A percentile compares a stretch with the other conserved stretches of the same genome.
These are phyloP conservation scores for Pangasius larnaudii DNA, from an alignment of 2,797 vertebrate genomes.

Conservation along the genomic window DNA sequence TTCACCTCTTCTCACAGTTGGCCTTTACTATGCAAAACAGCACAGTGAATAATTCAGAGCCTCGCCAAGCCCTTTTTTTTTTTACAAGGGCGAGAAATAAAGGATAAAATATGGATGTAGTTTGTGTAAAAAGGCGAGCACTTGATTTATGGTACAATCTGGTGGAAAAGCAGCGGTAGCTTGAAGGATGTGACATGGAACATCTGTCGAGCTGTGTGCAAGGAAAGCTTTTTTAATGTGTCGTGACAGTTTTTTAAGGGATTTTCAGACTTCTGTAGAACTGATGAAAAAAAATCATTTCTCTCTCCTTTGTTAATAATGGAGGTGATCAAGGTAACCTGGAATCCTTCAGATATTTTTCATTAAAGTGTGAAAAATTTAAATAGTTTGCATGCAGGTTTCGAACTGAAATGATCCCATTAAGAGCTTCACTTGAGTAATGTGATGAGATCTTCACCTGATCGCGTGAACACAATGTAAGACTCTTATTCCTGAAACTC, in stretches of 20 bases:
- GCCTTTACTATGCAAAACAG: conserved; percentile 64
- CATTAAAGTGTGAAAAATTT: neutral
- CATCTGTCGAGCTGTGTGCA: conserved; percentile 38
- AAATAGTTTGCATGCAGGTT: conserved; percentile 18
- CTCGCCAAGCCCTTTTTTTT: conserved; percentile 48
- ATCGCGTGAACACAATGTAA: neutral
- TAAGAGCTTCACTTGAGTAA: conserved; percentile 13
- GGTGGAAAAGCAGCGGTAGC: conserved; percentile 30
- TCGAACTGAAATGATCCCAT: neutral
- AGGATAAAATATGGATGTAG: conserved; percentile 30
- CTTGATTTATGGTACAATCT: conserved; percentile 43
- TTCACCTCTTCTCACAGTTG: conserved; percentile 29
- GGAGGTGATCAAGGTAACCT: conserved; percentile 18
- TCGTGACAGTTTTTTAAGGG: conserved; percentile 3
- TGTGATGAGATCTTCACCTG: conserved; percentile 12
- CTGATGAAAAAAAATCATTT: neutral
- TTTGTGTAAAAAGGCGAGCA: conserved; percentile 22
- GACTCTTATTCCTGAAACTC: neutral
- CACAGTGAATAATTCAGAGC: conserved; percentile 68
- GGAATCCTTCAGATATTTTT: conserved; percentile 17
- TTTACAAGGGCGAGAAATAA: neutral
- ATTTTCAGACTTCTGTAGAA: neutral
- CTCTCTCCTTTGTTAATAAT: conserved; percentile 19
- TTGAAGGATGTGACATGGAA: conserved; percentile 42
- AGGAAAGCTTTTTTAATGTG: conserved; percentile 1